Conservation (phyloP, 1,140 invertebrate genomes). For the Hyposmocoma kahamanoa region DNA sequence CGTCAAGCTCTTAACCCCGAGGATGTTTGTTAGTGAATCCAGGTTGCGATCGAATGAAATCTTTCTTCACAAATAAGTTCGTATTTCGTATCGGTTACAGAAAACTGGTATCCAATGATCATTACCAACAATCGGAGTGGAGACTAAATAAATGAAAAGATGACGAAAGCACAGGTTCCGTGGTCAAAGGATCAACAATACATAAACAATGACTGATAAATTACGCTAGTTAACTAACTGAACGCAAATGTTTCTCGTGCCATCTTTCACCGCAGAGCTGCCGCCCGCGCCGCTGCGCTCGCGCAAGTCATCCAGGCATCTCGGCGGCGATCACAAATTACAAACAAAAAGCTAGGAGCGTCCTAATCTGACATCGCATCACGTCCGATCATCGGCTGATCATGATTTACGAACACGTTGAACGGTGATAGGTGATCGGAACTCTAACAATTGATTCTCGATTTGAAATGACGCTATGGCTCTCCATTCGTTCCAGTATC, state of each 20-base stretch:
- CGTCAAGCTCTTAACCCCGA: conserved; percentile 30
- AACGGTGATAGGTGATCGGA: conserved; percentile 54
- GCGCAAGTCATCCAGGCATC: conserved; percentile 58
- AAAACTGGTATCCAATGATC: conserved; percentile 8
- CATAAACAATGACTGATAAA: conserved; percentile 44
- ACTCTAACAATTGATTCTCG: conserved; percentile 50
- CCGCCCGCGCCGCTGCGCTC: conserved; percentile 14
- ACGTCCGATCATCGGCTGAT: conserved; percentile 58
- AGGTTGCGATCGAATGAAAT: not conserved
- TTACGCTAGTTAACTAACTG: conserved; percentile 32
- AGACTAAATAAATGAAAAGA: too few species aligned
- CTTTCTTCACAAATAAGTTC: not conserved
- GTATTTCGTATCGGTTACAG: conserved; percentile 2
- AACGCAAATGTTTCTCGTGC: conserved; percentile 20
- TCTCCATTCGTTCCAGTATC: not conserved
- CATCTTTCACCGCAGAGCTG: conserved; percentile 22
- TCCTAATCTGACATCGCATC: conserved; percentile 65
- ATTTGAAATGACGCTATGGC: conserved; percentile 18
- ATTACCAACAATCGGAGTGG: not conserved
- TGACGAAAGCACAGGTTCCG: conserved; percentile 19
- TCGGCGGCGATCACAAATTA: conserved; percentile 53
- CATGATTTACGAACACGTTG: conserved; percentile 62
- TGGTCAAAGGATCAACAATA: conserved; percentile 20
- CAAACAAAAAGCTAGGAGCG: conserved; percentile 63
- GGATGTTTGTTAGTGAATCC: conserved; percentile 32